Evolutionary conservation across 2,888 invertebrate species (phyloP), one percentile per base, ranked within the genome.

Genomic region (Lycocerus yunnanus): DNA sequence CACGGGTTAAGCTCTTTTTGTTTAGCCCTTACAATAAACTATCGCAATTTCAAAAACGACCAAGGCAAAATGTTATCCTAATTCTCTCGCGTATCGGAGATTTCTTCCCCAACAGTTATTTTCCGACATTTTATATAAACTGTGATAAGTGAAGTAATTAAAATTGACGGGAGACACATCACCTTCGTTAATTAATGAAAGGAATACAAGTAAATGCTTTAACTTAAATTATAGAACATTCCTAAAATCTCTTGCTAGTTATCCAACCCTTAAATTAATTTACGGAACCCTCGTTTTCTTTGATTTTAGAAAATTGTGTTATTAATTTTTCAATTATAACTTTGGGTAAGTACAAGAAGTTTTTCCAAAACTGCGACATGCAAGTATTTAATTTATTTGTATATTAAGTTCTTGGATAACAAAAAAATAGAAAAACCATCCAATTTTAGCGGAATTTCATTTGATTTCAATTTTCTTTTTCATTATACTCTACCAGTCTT

Each of bases 81-180:
- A 21, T 21, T 21, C 21, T 21, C 21, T 21, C 21, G 21, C 9
- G 21, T 2, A 21, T 21, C 9, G 9, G 9, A 21, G 21, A 21
- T 43, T n/a, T 43, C 43, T 13, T n/a, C 6, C n/a, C 43, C 13
- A n/a, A 43, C n/a, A 43, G 43, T 43, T 43, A 43, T n/a, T 43
- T 27, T 43, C 43, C n/a, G 43, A 43, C 43, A 43, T 43, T 43
- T 43, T 43, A 43, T n/a, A n/a, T 43, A 43, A 43, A 43, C 8
- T 43, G 43, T 43, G 43, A 43, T 43, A 43, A 43, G 43, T 43
- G 43, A 43, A 43, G 43, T 63, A 20, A 63, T 63, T 63, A 63
- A 63, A 63, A 63, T 63, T 63, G 61, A 63, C 61, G 20, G n/a
- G 61, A 18, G 20, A 63, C 61, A 63, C 61, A 20, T 63, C 61